Evolutionary conservation across 2,797 vertebrate genomes (phyloP).

Genomic region (Emydoidea blandingii): DNA sequence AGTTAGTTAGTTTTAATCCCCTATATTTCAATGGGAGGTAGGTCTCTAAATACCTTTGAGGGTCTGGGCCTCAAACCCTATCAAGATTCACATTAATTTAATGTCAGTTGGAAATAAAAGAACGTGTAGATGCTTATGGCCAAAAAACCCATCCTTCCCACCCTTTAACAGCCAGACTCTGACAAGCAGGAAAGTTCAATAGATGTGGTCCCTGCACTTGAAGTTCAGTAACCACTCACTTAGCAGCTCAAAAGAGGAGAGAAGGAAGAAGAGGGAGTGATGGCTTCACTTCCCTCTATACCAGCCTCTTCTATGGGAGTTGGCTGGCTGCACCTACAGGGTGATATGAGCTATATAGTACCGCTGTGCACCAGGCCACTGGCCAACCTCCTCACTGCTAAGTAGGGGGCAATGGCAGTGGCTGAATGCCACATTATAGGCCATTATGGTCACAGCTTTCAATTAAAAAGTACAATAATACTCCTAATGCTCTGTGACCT

Average conservation of each 20-base stretch:
- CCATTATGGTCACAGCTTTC: background rate
- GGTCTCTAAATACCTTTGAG: background rate
- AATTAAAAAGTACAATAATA: background rate
- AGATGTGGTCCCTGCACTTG: background rate
- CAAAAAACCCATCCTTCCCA: background rate
- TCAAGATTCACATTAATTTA: background rate
- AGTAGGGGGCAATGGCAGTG: background rate
- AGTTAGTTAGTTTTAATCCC: background rate
- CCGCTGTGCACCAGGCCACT: background rate
- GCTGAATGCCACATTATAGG: background rate
- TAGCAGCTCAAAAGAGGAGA: background rate
- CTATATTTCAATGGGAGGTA: background rate
- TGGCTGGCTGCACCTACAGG: background rate
- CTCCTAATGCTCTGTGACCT: background rate
- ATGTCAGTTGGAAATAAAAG: background rate
- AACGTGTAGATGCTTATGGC: fast-evolving
- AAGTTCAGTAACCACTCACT: background rate
- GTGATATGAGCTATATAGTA: background rate
- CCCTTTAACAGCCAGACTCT: background rate
- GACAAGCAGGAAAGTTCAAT: background rate
- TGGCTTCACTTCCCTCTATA: background rate
- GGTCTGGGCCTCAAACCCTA: background rate
- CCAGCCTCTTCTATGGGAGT: background rate
- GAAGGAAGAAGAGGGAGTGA: background rate
- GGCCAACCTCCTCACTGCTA: background rate